These are phyloP conservation scores for Tyto alba DNA, from an alignment of 2,113 vertebrate genomes.

Conservation along the genomic window DNA sequence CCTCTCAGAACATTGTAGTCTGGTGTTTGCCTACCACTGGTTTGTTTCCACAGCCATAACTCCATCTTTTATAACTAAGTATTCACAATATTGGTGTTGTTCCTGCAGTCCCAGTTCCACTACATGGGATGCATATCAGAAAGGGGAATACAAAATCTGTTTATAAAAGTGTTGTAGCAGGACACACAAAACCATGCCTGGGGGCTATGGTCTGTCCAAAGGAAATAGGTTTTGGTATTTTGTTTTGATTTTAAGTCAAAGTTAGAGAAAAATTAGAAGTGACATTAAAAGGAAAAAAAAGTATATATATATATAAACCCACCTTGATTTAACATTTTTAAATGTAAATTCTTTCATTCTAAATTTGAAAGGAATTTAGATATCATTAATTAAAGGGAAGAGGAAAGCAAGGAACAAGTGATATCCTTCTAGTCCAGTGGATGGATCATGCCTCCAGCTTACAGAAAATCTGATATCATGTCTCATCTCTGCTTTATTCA, in stretches of 20 bases:
- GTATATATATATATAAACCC: not conserved
- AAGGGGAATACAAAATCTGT: not conserved
- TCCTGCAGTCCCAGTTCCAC: not conserved
- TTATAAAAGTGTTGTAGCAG: not conserved
- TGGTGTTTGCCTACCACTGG: fast-evolving
- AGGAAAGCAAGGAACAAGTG: not conserved
- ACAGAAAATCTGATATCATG: not conserved
- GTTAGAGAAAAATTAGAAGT: not conserved
- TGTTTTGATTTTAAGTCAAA: not conserved
- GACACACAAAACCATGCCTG: fast-evolving
- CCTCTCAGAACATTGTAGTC: not conserved
- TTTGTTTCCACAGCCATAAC: not conserved
- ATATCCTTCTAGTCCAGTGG: not conserved
- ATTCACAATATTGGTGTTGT: not conserved
- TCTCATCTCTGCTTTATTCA: not conserved
- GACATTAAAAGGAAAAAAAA: not conserved
- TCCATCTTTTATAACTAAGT: not conserved
- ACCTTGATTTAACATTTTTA: not conserved
- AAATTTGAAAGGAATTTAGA: not conserved
- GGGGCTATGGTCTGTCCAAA: not conserved
- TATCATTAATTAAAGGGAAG: not conserved
- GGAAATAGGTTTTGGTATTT: not conserved
- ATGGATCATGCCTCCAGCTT: not conserved
- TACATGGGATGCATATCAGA: not conserved
- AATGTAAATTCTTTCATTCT: not conserved